Percentiles rank a stretch among this genome's conserved stretches.
These are phyloP conservation scores for Amphimallon solstitiale DNA, from an alignment of 2,888 invertebrate genomes.

Conservation along the genomic window DNA sequence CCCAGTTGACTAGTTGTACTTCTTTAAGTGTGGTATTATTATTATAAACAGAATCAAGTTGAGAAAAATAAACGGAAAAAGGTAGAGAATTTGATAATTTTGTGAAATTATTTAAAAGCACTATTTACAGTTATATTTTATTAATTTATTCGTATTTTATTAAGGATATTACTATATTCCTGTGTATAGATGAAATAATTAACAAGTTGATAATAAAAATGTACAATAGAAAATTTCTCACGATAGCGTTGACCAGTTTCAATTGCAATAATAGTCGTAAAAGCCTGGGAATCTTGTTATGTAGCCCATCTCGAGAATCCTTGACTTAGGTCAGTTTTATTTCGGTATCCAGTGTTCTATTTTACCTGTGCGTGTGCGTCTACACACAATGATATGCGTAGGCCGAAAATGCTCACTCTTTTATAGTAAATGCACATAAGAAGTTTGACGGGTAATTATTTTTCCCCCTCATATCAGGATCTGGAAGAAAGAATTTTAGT, in stretches of 20 bases:
- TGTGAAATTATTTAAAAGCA: too few species aligned
- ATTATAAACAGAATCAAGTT: too few species aligned
- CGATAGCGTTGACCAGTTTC: conserved; percentile 23
- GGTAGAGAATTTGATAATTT: too few species aligned
- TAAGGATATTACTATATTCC: too few species aligned
- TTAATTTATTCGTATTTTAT: too few species aligned
- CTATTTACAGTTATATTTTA: too few species aligned
- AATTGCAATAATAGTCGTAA: conserved; percentile 14
- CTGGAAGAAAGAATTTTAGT: conserved; percentile 19
- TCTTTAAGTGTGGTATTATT: too few species aligned
- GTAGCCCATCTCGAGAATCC: neutral
- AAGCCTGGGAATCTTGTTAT: conserved; percentile 4
- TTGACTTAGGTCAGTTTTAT: conserved; percentile 25
- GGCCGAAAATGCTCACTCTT: conserved; percentile 1
- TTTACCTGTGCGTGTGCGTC: conserved; percentile 20
- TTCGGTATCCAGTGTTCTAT: neutral
- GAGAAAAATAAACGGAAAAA: too few species aligned
- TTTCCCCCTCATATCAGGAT: conserved; percentile 26
- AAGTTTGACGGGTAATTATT: conserved; percentile 10
- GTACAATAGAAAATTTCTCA: neutral
- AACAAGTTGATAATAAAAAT: too few species aligned
- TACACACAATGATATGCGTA: conserved; percentile 11
- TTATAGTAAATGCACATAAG: neutral
- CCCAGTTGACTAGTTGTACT: too few species aligned
- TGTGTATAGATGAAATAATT: too few species aligned